Evolutionary conservation across 2,888 invertebrate species (phyloP), one percentile per base, ranked within the genome.

Genomic region (Endomychus coccineus): DNA sequence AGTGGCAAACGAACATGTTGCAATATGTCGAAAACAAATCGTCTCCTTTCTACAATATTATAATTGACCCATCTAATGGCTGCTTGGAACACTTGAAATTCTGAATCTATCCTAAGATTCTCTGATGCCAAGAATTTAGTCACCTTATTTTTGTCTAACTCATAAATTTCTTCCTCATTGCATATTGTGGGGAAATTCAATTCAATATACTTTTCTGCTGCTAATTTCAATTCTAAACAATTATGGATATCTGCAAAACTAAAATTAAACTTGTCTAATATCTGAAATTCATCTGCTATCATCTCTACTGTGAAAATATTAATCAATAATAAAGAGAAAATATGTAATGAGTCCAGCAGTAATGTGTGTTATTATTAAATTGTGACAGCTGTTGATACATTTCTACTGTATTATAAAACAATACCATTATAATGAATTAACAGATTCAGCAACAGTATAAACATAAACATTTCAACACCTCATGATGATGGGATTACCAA

Each of bases 241-340:
- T 85, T 84, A 68, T 91, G 89, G 35, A 83, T 81, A 64, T 90
- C 89, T 40, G 91, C 89, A 75, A 92, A 91, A 63, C 88, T 62
- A 45, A 23, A 51, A 36, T 14, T 36, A 41, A 34, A 33, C 12
- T n/a, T n/a, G n/a, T n/a, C n/a, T n/a, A n/a, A n/a, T n/a, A n/a
- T n/a, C n/a, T n/a, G n/a, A n/a, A n/a, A n/a, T n/a, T n/a, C n/a
- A n/a, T n/a, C n/a, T n/a, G n/a, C n/a, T n/a, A n/a, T n/a, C n/a
- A n/a, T n/a, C n/a, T n/a, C n/a, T n/a, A n/a, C n/a, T n/a, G n/a
- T n/a, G n/a, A n/a, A n/a, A n/a, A n/a, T n/a, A n/a, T n/a, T n/a
- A n/a, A n/a, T n/a, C n/a, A n/a, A n/a, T n/a, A 41, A 36, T n/a
- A 36, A 27, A 30, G 19, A 14, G 37, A 24, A 35, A 40, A 19